Evolutionary conservation across 2,797 vertebrate species (phyloP).

Genomic region (Syndactyla subalaris): DNA sequence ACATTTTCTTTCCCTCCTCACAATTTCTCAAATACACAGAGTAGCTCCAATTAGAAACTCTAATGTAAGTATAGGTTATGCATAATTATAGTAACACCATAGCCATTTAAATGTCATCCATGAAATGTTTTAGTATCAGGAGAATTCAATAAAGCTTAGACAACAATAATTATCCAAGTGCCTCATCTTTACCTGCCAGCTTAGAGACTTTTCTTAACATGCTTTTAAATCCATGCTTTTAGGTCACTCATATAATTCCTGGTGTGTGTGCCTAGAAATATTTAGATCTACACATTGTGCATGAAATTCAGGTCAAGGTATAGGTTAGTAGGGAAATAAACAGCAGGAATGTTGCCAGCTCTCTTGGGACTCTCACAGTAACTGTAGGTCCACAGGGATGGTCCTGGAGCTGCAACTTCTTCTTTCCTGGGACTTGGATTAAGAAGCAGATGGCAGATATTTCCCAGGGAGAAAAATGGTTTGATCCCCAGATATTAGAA

Average conservation of each 20-base stretch:
- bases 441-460: neutral
- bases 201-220: neutral
- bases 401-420: neutral
- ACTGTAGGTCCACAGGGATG: neutral
- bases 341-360: neutral
- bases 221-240: neutral
- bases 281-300: neutral
- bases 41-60: neutral
- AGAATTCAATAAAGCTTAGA: neutral
- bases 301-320: neutral
- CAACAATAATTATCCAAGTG: neutral
- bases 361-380: neutral
- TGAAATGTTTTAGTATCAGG: neutral
- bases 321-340: neutral
- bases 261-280: neutral
- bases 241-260: neutral
- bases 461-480: neutral
- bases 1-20: neutral
- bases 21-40: neutral
- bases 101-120: neutral
- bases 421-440: neutral
- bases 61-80: neutral
- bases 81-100: neutral
- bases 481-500: neutral
- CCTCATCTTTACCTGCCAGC: neutral